phyloP scores from a whole-genome alignment of 2,888 invertebrate species.

The Polyommatus iphigenia region DNA sequence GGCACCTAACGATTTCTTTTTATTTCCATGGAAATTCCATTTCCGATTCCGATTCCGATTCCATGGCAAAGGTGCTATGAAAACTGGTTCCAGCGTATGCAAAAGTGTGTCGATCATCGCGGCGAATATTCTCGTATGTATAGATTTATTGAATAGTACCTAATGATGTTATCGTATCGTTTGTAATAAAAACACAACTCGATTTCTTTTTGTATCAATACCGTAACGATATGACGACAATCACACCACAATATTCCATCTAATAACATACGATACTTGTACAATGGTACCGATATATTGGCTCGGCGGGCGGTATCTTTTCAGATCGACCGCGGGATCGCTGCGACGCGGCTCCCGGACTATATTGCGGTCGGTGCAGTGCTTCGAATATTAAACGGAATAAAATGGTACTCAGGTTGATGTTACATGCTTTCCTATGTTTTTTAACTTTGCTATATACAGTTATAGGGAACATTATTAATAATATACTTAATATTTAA shows the following conservation, averaged over 20 bases:
- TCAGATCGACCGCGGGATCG: constrained; percentile 15
- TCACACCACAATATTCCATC: not conserved
- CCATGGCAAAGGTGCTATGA: too few species aligned
- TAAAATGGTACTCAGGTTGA: not conserved
- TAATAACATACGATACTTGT: not conserved
- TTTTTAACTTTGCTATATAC: too few species aligned
- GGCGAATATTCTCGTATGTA: too few species aligned
- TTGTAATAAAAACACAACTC: not conserved
- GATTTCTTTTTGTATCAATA: not conserved
- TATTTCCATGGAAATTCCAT: too few species aligned
- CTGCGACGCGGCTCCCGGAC: not conserved
- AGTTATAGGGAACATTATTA: too few species aligned
- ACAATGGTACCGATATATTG: not conserved
- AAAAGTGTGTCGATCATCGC: too few species aligned
- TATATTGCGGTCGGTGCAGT: constrained; percentile 5
- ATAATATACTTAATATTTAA: too few species aligned
- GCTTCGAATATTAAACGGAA: not conserved
- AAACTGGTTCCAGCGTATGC: too few species aligned
- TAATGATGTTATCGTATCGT: too few species aligned
- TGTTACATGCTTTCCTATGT: not conserved
- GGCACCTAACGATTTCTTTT: too few species aligned
- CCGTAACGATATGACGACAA: not conserved
- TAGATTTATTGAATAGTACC: too few species aligned
- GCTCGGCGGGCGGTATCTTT: constrained; percentile 16
- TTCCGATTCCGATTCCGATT: too few species aligned